These are phyloP conservation scores for Cephalopachus bancanus DNA, from an alignment of 2,797 vertebrate species.

Conservation along the genomic window DNA sequence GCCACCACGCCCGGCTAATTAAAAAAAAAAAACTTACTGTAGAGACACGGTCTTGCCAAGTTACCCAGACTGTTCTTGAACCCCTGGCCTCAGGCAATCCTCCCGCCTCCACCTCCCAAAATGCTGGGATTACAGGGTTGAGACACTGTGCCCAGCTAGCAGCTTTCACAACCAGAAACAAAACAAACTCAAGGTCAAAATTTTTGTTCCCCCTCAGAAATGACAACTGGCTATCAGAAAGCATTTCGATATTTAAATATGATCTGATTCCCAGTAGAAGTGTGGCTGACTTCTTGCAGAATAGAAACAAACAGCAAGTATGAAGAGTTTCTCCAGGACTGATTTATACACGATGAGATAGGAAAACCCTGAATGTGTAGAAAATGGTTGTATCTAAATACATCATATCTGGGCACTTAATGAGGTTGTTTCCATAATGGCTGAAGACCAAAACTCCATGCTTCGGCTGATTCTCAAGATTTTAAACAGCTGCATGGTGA, in stretches of 20 bases:
- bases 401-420: accelerated
- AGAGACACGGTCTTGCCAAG: too few species aligned
- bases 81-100: too few species aligned
- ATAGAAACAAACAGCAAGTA: neutral
- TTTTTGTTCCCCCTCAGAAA: neutral
- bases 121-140: too few species aligned
- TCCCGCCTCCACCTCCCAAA: too few species aligned
- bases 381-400: accelerated
- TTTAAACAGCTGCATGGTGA: accelerated
- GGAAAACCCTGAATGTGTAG: neutral
- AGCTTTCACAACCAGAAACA: neutral
- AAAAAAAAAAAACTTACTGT: too few species aligned
- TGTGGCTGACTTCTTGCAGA: neutral
- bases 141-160: neutral
- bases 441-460: accelerated
- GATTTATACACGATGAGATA: accelerated
- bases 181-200: accelerated
- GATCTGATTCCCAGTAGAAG: neutral
- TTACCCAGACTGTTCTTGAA: too few species aligned
- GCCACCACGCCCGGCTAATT: too few species aligned
- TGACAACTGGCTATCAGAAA: accelerated
- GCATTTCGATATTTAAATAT: accelerated
- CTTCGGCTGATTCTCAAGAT: accelerated
- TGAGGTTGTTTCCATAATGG: neutral
- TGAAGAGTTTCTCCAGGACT: neutral